These are phyloP conservation scores for Glyptemys insculpta DNA, from an alignment of 2,797 vertebrate species.

Conservation along the genomic window DNA sequence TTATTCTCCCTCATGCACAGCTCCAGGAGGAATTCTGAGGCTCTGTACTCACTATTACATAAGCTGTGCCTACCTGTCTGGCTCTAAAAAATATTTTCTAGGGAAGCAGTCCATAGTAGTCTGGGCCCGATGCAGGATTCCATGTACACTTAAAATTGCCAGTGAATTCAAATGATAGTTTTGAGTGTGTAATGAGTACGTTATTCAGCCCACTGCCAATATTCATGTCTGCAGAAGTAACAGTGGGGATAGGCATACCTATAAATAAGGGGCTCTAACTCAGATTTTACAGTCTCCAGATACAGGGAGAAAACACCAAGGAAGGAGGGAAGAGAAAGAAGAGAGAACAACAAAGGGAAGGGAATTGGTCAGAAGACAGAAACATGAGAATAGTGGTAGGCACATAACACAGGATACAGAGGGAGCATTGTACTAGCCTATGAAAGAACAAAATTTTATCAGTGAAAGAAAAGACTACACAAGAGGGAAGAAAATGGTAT, in stretches of 20 bases:
- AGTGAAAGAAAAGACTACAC: background rate
- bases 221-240: background rate
- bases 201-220: background rate
- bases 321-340: background rate
- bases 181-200: background rate
- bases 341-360: background rate
- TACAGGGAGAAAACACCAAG: background rate
- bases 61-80: background rate
- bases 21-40: background rate
- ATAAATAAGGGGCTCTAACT: accelerated
- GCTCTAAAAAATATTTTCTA: background rate
- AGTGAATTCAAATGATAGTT: background rate
- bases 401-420: accelerated
- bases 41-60: accelerated
- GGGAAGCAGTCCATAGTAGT: accelerated
- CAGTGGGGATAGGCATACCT: background rate
- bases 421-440: background rate
- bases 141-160: background rate
- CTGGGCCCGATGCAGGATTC: background rate
- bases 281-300: background rate
- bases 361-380: background rate
- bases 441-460: background rate
- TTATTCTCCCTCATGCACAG: background rate
- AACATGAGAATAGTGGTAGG: background rate
- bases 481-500: background rate